These are phyloP conservation scores for Laupala kohalensis DNA, from an alignment of 1,140 invertebrate species.

Conservation along the genomic window DNA sequence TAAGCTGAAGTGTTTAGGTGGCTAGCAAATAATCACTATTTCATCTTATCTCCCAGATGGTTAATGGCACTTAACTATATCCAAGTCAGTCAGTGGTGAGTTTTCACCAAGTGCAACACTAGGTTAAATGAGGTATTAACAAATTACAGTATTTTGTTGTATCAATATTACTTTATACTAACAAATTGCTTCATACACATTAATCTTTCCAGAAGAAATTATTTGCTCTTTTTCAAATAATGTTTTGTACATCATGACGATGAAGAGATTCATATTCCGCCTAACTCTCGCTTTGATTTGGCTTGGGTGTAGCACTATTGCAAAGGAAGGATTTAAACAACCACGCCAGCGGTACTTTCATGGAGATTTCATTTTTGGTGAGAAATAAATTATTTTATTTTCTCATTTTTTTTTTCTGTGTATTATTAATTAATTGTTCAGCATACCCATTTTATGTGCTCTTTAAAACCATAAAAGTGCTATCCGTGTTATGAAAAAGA, in stretches of 20 bases:
- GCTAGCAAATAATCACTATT: not conserved
- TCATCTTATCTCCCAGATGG: not conserved
- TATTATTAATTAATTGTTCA: too few species aligned
- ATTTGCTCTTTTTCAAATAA: too few species aligned
- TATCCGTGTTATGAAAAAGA: too few species aligned
- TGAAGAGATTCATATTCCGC: not conserved
- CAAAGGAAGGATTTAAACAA: not conserved
- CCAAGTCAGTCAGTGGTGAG: not conserved
- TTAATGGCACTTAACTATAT: not conserved
- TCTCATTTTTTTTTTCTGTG: not conserved
- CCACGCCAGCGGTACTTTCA: not conserved
- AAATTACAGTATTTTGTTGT: not conserved
- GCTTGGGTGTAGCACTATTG: not conserved
- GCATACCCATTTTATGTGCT: too few species aligned
- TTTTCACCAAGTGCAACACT: not conserved
- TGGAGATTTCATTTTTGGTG: not conserved
- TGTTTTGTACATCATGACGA: too few species aligned
- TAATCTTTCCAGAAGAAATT: not conserved
- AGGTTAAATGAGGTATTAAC: not conserved
- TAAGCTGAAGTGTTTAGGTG: not conserved
- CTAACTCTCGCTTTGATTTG: not conserved
- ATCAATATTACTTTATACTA: too few species aligned
- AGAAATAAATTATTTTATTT: not conserved
- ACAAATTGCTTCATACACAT: too few species aligned
- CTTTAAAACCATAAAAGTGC: too few species aligned